Conservation (phyloP, 2,888 invertebrate genomes). For the Drosophila fulvimacula region DNA sequence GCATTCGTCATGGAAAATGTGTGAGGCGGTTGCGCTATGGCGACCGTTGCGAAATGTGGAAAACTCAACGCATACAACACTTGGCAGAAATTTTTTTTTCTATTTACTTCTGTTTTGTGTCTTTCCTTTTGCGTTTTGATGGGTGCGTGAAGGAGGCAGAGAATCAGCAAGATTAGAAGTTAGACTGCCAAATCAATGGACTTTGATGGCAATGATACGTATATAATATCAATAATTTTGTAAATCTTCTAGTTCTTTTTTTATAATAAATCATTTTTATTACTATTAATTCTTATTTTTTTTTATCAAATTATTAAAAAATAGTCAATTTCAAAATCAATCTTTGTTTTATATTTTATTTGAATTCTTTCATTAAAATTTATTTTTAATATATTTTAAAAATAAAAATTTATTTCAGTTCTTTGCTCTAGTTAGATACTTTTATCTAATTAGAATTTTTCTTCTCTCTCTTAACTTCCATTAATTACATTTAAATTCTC, state of each 20-base stretch:
- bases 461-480: background rate
- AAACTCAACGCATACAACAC: conserved; percentile 47
- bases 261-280: too few species aligned
- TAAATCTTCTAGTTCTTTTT: too few species aligned
- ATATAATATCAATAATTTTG: too few species aligned
- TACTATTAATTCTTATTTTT: too few species aligned
- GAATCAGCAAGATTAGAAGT: background rate
- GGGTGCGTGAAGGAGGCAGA: background rate
- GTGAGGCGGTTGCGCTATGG: conserved; percentile 45
- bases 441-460: background rate
- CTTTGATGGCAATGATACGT: background rate
- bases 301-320: too few species aligned
- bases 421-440: background rate
- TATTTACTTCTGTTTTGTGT: background rate
- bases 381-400: too few species aligned
- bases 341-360: too few species aligned
- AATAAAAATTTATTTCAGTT: background rate
- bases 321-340: too few species aligned
- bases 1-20: conserved; percentile 76
- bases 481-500: background rate
- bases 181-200: background rate
- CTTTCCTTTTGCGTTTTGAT: conserved; percentile 10
- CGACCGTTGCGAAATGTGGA: conserved; percentile 53
- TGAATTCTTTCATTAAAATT: background rate
- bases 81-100: conserved; percentile 27